These are phyloP conservation scores for Solenopsis fugax DNA, from an alignment of 1,140 invertebrate genomes.

Conservation along the genomic window DNA sequence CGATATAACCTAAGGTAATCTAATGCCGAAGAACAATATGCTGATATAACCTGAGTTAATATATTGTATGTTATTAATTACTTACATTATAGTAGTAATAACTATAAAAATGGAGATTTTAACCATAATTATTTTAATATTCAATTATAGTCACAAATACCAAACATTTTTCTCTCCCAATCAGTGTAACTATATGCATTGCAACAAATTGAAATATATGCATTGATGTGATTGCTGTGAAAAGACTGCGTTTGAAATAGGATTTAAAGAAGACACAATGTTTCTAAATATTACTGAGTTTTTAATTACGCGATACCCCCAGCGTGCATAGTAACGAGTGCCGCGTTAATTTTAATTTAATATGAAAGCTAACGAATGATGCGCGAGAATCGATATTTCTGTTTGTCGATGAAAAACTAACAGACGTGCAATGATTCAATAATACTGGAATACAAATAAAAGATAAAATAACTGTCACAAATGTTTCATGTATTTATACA, in stretches of 20 bases:
- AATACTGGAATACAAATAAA: constrained; percentile 57
- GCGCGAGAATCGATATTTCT: constrained; percentile 49
- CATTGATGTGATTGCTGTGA: background rate
- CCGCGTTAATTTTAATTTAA: constrained; percentile 60
- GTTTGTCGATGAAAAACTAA: constrained; percentile 60
- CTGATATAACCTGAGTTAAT: no score
- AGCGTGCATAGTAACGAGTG: constrained; percentile 18
- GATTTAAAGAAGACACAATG: background rate
- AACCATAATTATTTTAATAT: no score
- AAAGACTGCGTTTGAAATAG: background rate
- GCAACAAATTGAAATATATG: no score
- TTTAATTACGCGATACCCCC: constrained; percentile 35
- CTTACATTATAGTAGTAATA: no score
- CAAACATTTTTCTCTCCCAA: no score
- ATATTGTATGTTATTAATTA: no score
- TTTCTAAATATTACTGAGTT: constrained; percentile 45
- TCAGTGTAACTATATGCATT: no score
- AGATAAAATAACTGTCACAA: constrained; percentile 54
- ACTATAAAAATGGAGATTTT: no score
- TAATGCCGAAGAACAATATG: no score
- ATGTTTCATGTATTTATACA: constrained; percentile 47
- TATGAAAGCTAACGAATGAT: constrained; percentile 57
- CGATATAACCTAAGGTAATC: no score
- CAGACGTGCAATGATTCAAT: constrained; percentile 56
- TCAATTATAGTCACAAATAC: no score